Evolutionary conservation across 2,113 vertebrate genomes (phyloP).

Genomic region (Brienomyrus brachyistius): DNA sequence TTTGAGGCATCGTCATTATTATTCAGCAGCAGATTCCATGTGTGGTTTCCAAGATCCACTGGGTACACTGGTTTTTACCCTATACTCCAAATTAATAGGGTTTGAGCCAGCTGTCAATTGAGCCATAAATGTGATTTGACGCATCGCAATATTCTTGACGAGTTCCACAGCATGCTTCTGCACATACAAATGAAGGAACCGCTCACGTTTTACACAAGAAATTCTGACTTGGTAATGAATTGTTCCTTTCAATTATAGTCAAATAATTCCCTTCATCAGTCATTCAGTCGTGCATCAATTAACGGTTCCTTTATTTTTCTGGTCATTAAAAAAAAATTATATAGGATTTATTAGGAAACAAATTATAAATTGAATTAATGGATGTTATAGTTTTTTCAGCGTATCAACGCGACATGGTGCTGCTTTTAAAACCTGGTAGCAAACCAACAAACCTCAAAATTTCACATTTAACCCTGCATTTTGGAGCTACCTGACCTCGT

Average conservation of each 20-base stretch:
- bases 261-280: neutral
- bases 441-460: neutral
- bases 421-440: neutral
- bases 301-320: neutral
- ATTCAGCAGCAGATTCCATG: neutral
- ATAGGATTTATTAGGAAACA: neutral
- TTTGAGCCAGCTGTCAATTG: conserved; percentile 1
- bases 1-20: neutral
- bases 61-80: neutral
- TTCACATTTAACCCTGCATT: neutral
- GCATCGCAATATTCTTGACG: neutral
- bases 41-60: neutral
- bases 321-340: neutral
- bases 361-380: neutral
- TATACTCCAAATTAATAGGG: conserved; percentile 7
- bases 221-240: neutral
- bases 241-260: conserved; percentile 6
- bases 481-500: neutral
- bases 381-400: neutral
- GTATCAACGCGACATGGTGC: neutral
- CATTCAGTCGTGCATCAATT: neutral
- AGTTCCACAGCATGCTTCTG: neutral
- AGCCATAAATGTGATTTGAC: neutral
- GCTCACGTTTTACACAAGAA: neutral
- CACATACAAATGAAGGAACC: neutral